These are phyloP conservation scores for Notothenia coriiceps DNA, from an alignment of 2,113 vertebrate species.

Conservation along the genomic window DNA sequence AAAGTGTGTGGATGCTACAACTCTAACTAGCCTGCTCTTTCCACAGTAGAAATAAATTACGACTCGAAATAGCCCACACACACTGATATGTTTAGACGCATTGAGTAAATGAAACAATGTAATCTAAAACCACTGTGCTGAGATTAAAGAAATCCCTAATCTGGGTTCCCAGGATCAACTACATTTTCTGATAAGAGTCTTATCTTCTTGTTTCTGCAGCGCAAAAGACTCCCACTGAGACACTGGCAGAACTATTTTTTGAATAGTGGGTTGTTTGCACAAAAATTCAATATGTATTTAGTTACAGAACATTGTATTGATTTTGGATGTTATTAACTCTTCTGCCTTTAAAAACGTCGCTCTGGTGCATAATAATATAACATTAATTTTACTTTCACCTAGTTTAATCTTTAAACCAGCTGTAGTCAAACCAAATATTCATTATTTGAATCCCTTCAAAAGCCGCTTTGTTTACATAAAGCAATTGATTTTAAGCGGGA, in stretches of 20 bases:
- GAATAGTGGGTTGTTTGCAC: too few relatives aligned
- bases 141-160: conserved; percentile 78
- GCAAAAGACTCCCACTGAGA: not conserved
- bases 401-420: too few relatives aligned
- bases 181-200: conserved; percentile 46
- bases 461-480: too few relatives aligned
- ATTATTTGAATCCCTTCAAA: too few relatives aligned
- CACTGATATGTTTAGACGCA: not conserved
- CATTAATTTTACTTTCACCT: too few relatives aligned
- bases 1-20: not conserved
- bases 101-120: conserved; percentile 53
- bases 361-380: too few relatives aligned
- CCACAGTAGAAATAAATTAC: not conserved
- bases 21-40: not conserved
- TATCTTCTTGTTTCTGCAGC: conserved; percentile 35
- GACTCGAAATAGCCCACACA: not conserved
- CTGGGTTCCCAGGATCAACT: conserved; percentile 58
- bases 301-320: not conserved
- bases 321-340: too few relatives aligned
- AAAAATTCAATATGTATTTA: not conserved
- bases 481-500: too few relatives aligned
- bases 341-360: too few relatives aligned
- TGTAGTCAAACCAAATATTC: too few relatives aligned
- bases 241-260: too few relatives aligned
- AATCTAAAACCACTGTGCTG: conserved; percentile 74